Conservation (phyloP, 1,140 invertebrate species). For the Drosophila bocki region DNA sequence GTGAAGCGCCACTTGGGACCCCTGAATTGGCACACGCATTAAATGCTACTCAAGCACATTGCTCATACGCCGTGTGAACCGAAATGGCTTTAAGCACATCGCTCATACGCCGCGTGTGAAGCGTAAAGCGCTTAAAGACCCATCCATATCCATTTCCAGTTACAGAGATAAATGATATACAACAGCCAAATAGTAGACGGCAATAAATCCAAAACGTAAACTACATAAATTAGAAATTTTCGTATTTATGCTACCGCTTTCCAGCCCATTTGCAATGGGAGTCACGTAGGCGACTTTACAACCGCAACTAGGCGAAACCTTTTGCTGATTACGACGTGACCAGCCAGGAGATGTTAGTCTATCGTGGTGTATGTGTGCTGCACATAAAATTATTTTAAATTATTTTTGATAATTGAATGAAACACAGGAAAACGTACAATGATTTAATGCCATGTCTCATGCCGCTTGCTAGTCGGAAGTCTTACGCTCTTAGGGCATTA, state of each 20-base stretch:
- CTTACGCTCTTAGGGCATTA: constrained; percentile 57
- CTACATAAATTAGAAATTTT: constrained; percentile 79
- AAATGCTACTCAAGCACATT: constrained; percentile 57
- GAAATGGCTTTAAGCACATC: constrained; percentile 53
- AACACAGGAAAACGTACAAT: constrained; percentile 62
- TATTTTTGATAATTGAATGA: constrained; percentile 82
- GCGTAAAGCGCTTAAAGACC: constrained; percentile 45
- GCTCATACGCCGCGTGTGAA: constrained; percentile 20
- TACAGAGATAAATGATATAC: constrained; percentile 50
- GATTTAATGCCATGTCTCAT: constrained; percentile 62
- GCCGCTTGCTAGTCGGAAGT: constrained; percentile 24
- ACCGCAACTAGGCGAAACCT: constrained; percentile 79
- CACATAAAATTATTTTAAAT: constrained; percentile 77
- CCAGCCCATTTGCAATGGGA: constrained; percentile 45
- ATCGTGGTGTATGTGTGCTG: constrained; percentile 10
- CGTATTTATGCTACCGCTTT: constrained; percentile 63
- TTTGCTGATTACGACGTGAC: constrained; percentile 82
- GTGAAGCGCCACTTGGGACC: constrained; percentile 58
- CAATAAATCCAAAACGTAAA: constrained; percentile 79
- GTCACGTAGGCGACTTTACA: constrained; percentile 74
- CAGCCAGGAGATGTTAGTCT: constrained; percentile 32
- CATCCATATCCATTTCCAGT: constrained; percentile 56
- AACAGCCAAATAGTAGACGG: constrained; percentile 58
- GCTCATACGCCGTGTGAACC: constrained; percentile 50
- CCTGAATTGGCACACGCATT: constrained; percentile 70